Evolutionary conservation across 35 echinoderm and acorn worm species (phyloP).

Genomic region (Nesometra sesokonis): DNA sequence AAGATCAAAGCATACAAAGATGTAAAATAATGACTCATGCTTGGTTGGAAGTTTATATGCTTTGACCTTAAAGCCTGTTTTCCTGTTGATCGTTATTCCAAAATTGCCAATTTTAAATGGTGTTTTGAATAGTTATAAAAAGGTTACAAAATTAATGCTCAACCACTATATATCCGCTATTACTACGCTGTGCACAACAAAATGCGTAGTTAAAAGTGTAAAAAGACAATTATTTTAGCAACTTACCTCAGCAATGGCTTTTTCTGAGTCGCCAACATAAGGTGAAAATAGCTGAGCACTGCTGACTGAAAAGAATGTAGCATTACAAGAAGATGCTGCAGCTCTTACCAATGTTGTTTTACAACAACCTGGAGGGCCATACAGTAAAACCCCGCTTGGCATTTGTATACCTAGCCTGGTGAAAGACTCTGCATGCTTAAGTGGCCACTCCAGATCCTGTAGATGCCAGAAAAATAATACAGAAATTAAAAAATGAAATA

Average conservation of each 20-base stretch:
- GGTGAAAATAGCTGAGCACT: conserved; percentile 46
- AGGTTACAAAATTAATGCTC: no score
- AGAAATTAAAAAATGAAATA: no score
- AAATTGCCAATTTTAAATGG: no score
- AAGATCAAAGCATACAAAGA: no score
- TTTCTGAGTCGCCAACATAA: conserved; percentile 48
- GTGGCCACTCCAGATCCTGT: conserved; percentile 35
- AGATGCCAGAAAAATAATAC: conserved; percentile 2
- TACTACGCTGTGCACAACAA: no score
- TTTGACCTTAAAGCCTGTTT: no score
- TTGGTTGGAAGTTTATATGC: no score
- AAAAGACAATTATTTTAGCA: background rate
- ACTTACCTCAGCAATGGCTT: conserved; percentile 35
- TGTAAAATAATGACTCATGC: no score
- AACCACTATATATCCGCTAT: no score
- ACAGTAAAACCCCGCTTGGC: conserved; percentile 23
- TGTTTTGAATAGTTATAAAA: no score
- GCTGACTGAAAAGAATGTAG: conserved; percentile 33
- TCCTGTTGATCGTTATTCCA: no score
- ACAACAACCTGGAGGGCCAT: conserved; percentile 52
- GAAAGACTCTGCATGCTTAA: conserved; percentile 29
- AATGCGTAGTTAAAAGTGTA: background rate
- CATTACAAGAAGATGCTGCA: conserved; percentile 28
- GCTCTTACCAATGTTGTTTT: conserved; percentile 43
- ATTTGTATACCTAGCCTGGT: conserved; percentile 12